Percentiles rank a stretch among this genome's conserved stretches.
Evolutionary conservation across 2,113 vertebrate genomes (phyloP).

Genomic region (Lipophrys pholis): DNA sequence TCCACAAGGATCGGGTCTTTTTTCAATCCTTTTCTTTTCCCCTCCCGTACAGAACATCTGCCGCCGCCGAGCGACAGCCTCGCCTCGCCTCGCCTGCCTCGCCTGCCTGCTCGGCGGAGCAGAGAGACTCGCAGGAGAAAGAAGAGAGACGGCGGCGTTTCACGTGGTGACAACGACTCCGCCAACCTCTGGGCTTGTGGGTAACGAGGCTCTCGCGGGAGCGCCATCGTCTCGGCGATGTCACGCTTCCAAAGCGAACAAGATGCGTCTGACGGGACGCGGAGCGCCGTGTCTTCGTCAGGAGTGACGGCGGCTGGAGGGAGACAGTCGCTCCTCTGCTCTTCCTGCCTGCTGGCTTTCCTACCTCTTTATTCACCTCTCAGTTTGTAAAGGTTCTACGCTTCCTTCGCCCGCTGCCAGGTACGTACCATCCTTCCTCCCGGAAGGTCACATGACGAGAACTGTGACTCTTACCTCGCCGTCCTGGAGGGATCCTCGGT

Average conservation of each 20-base stretch:
- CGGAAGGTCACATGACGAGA: too few relatives aligned
- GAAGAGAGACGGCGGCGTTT: conserved; percentile 16
- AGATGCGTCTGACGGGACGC: conserved; percentile 46
- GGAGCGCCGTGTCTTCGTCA: conserved; percentile 15
- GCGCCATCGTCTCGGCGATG: conserved; percentile 34
- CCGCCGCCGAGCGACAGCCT: conserved; percentile 57
- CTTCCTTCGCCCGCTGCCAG: too few relatives aligned
- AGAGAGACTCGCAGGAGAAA: conserved; percentile 21
- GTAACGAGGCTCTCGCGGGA: conserved; percentile 59
- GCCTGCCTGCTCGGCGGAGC: conserved; percentile 36
- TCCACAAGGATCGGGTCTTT: not conserved
- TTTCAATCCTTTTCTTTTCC: not conserved
- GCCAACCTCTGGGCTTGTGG: conserved; percentile 62
- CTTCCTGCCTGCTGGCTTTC: not conserved
- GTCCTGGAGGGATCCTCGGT: too few relatives aligned
- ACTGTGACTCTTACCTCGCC: too few relatives aligned
- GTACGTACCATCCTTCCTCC: too few relatives aligned
- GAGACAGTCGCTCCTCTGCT: conserved; percentile 20
- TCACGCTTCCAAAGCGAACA: conserved; percentile 36
- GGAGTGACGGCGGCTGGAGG: conserved; percentile 20
- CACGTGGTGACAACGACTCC: conserved; percentile 21
- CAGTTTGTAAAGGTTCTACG: conserved; percentile 3
- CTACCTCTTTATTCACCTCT: conserved; percentile 43
- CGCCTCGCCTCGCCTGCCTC: not conserved
- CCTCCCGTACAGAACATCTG: conserved; percentile 60